Evolutionary conservation across 2,888 invertebrate species (phyloP), one percentile per base, ranked within the genome.

Genomic region (Dicroscelio sp.): DNA sequence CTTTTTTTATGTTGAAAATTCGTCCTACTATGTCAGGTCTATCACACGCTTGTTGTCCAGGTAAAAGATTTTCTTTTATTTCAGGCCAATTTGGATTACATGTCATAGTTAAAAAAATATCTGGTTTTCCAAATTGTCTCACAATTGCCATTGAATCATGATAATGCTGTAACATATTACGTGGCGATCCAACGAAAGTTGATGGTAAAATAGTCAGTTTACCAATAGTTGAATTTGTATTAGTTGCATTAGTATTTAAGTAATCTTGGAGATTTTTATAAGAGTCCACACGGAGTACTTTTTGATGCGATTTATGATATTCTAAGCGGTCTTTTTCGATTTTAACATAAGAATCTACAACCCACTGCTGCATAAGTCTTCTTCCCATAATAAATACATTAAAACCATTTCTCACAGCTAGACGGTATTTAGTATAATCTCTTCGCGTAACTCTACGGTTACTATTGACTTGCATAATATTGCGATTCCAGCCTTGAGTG

Each of bases 101-200:
- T 23, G 69, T 58, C 58, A 58, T 69, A 48, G 71, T 71, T 2
- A 71, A 30, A 27, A 43, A 71, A 71, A 71, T 71, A 27, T 71
- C 71, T 2, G 71, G 71, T 71, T 71, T 71, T 27, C 71, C 71
- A 30, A 71, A 71, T 17, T 71, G 27, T 71, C 71, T 71, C 12
- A 71, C 71, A 48, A 71, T 71, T 23, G 71, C 71, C 71, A 71
- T 48, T 17, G 71, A 8, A 20, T 71, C 71, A 71, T 71, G 71
- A 48, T 71, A 71, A 71, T 71, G 71, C 17, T 71, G 71, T 48
- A 71, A 71, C 71, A 71, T 71, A 20, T 71, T 71, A 2, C 71
- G 48, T 30, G 71, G 71, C 27, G 48, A 71, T 23, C 71, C 71
- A 20, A 71, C 48, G 38, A 71, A 71, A 10, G 71, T 71, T 17